Conservation (phyloP, 1,140 invertebrate species). For the Papilio aristodemus region DNA sequence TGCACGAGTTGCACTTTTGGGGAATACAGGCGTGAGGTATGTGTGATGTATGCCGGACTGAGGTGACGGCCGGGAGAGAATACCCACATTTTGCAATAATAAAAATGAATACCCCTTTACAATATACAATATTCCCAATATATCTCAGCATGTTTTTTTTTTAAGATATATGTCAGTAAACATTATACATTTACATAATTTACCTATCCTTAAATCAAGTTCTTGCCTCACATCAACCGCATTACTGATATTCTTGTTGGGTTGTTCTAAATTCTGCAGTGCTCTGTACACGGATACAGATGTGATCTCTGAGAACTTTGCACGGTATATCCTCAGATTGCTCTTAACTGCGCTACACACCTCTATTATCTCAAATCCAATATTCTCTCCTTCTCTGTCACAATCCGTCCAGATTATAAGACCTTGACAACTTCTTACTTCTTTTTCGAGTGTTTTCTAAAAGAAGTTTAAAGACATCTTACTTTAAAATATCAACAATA, state of each 20-base stretch:
- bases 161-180: too few relatives aligned
- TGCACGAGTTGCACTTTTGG: too few relatives aligned
- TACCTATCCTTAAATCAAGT: conserved; percentile 97
- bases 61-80: too few relatives aligned
- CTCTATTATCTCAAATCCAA: conserved; percentile 98
- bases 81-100: too few relatives aligned
- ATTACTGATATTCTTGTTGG: conserved; percentile 93
- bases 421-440: conserved; percentile 87
- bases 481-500: too few relatives aligned
- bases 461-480: conserved; percentile 43
- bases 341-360: conserved; percentile 92
- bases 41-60: too few relatives aligned
- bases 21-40: too few relatives aligned
- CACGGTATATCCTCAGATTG: conserved; percentile 89
- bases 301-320: conserved; percentile 99
- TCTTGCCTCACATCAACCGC: conserved; percentile 98
- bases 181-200: conserved; percentile 21
- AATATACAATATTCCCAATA: too few relatives aligned
- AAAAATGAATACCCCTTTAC: too few relatives aligned
- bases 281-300: conserved; percentile 89
- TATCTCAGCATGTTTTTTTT: too few relatives aligned
- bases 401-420: conserved; percentile 99
- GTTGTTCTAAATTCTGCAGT: conserved; percentile 87
- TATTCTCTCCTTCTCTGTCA: conserved; percentile 99
- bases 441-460: conserved; percentile 90